Conservation (phyloP, 2,113 vertebrate species). For the Sylvilagus bachmani region DNA sequence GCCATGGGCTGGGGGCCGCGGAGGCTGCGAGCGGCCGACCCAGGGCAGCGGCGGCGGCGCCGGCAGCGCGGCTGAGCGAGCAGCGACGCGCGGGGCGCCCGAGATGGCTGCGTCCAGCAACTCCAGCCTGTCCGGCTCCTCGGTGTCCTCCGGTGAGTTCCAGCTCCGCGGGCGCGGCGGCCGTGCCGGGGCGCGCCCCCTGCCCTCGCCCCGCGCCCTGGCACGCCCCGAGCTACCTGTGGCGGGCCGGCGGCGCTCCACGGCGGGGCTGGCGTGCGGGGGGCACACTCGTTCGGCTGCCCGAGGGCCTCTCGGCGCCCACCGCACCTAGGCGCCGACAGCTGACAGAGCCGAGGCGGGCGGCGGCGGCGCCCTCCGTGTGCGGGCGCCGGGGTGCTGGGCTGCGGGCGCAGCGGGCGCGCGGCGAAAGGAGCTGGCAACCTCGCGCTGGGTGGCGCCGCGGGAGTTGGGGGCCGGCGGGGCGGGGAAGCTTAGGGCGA, state of each 20-base stretch:
- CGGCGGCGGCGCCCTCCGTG: neutral
- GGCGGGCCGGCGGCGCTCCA: conserved; percentile 15
- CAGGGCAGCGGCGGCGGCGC: conserved; percentile 78
- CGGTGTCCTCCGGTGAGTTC: conserved; percentile 96
- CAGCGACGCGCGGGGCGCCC: conserved; percentile 69
- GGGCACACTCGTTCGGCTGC: conserved; percentile 14
- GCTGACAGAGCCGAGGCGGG: conserved; percentile 54
- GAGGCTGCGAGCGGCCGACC: conserved; percentile 76
- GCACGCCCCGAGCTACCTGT: conserved; percentile 47
- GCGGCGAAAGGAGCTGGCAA: conserved; percentile 13
- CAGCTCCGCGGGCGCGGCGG: conserved; percentile 6
- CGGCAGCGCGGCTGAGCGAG: conserved; percentile 87
- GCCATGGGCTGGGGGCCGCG: conserved; percentile 88
- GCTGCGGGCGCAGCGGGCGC: neutral
- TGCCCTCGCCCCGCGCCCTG: neutral
- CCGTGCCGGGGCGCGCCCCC: neutral
- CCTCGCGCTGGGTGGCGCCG: conserved; percentile 41
- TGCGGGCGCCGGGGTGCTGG: neutral
- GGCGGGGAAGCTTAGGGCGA: neutral
- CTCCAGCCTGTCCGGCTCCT: conserved; percentile 98
- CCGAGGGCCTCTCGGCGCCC: neutral
- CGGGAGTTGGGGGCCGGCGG: conserved; percentile 7
- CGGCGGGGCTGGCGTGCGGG: neutral
- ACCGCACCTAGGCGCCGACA: neutral
- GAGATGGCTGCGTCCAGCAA: conserved; percentile 98